Conservation (phyloP, 2,113 vertebrate genomes). For the Microtus pennsylvanicus region DNA sequence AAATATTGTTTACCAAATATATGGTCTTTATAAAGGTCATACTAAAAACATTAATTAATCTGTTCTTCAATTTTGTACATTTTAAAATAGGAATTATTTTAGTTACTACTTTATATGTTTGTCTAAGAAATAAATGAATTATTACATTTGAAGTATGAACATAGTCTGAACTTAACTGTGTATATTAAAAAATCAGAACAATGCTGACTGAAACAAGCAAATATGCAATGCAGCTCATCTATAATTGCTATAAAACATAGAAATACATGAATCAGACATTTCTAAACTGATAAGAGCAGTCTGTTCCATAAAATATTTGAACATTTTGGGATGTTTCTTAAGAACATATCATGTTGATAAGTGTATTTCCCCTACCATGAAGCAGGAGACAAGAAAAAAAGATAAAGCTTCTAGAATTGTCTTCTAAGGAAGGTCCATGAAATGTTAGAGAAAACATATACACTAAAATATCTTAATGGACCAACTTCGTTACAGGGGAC, state of each 20-base stretch:
- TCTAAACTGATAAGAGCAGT: background rate
- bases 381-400: background rate
- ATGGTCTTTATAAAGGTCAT: background rate
- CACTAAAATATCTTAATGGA: background rate
- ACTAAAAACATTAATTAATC: background rate
- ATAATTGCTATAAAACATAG: background rate
- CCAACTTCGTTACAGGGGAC: background rate
- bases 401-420: accelerated
- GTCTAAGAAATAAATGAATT: background rate
- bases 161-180: background rate
- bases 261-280: background rate
- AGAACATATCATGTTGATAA: background rate
- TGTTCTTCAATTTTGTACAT: background rate
- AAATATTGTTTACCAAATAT: background rate
- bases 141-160: background rate
- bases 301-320: background rate
- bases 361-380: background rate
- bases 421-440: background rate
- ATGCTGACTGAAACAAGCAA: background rate
- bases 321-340: background rate
- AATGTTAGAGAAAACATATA: background rate
- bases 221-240: background rate
- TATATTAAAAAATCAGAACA: background rate
- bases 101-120: background rate
- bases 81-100: background rate